These are phyloP conservation scores for Phoeniculus purpureus DNA, from an alignment of 2,797 vertebrate species.

Conservation along the genomic window DNA sequence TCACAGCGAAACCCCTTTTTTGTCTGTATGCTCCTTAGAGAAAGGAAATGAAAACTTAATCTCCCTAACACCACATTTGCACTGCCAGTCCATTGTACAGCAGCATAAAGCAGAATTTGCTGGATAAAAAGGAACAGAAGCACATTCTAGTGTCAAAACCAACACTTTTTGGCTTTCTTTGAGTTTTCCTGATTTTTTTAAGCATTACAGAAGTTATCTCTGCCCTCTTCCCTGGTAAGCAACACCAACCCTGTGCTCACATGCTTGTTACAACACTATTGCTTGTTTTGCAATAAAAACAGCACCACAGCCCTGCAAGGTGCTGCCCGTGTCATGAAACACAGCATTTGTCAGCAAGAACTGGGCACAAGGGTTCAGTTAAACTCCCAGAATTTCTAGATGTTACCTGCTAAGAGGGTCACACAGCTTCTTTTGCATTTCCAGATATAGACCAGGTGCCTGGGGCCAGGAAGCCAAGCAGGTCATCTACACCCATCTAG, in stretches of 20 bases:
- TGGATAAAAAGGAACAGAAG: not conserved
- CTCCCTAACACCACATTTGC: not conserved
- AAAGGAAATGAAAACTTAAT: not conserved
- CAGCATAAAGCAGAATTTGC: not conserved
- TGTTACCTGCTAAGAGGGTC: not conserved
- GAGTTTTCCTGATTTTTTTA: not conserved
- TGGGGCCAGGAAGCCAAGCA: not conserved
- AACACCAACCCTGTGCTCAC: not conserved
- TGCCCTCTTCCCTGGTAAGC: not conserved
- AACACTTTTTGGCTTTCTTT: not conserved
- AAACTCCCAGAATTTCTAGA: not conserved
- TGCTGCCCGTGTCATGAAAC: not conserved
- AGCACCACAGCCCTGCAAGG: not conserved
- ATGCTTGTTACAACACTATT: not conserved
- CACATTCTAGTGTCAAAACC: not conserved
- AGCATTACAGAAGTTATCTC: not conserved
- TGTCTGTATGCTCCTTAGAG: not conserved
- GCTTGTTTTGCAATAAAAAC: not conserved
- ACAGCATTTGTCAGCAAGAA: not conserved
- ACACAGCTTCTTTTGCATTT: not conserved
- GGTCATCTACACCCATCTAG: not conserved
- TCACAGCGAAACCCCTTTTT: constrained; percentile 13
- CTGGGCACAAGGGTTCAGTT: not conserved
- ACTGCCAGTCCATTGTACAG: not conserved
- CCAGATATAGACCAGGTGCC: not conserved